Evolutionary conservation across 2,797 vertebrate species (phyloP).

Genomic region (Capromys pilorides): DNA sequence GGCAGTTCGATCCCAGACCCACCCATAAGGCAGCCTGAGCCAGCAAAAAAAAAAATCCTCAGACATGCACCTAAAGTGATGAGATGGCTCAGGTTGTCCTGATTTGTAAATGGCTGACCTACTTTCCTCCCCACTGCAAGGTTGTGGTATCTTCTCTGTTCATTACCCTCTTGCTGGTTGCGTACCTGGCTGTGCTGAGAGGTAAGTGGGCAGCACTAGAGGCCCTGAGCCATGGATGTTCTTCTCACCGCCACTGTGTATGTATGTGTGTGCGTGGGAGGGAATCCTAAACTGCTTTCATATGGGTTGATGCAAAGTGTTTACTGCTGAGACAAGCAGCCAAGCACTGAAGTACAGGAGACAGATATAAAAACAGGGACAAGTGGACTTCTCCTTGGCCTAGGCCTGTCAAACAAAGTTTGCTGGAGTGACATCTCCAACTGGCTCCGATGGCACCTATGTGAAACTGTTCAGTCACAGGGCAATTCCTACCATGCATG

Average conservation of each 20-base stretch:
- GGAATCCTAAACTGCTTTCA: not conserved
- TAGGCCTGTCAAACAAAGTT: not conserved
- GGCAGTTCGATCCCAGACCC: too few species aligned
- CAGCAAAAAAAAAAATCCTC: too few species aligned
- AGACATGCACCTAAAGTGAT: not conserved
- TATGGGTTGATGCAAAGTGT: not conserved
- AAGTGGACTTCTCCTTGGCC: not conserved
- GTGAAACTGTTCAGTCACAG: not conserved
- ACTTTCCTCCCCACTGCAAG: not conserved
- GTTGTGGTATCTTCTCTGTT: not conserved
- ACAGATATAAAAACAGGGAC: not conserved
- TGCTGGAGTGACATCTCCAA: not conserved
- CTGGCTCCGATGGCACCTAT: not conserved
- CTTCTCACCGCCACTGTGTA: accelerated
- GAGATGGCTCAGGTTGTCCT: not conserved
- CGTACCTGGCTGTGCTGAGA: not conserved
- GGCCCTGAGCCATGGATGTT: too few species aligned
- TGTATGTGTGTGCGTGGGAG: not conserved
- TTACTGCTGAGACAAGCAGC: not conserved
- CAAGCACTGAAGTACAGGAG: not conserved
- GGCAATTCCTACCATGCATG: not conserved
- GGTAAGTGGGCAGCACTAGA: not conserved
- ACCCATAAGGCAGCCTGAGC: too few species aligned
- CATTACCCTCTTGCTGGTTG: too few species aligned
- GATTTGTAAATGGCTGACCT: not conserved